Percentiles rank a stretch among this genome's conserved stretches.
These are phyloP conservation scores for Agrilus planipennis DNA, from an alignment of 1,140 invertebrate species.

Conservation along the genomic window DNA sequence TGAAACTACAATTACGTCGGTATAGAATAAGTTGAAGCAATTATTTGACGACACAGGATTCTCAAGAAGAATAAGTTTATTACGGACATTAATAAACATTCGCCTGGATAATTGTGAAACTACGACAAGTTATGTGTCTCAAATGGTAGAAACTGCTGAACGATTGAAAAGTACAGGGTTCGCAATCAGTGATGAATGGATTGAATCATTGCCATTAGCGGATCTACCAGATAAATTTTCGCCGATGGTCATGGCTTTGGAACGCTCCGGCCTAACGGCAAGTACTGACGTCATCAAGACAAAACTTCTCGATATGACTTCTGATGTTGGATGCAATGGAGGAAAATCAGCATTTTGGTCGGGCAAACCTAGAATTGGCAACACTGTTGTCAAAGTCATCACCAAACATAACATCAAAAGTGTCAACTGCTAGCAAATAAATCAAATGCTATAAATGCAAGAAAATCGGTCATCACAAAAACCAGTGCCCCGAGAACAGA, in stretches of 20 bases:
- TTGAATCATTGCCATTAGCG: slow-evolving; percentile 26
- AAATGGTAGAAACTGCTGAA: slow-evolving; percentile 15
- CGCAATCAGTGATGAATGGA: slow-evolving; percentile 27
- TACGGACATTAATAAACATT: slow-evolving; percentile 19
- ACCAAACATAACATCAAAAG: too few relatives aligned
- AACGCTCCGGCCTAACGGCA: slow-evolving; percentile 14
- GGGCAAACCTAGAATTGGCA: too few relatives aligned
- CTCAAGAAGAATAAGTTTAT: slow-evolving; percentile 19
- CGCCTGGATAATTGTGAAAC: slow-evolving; percentile 18
- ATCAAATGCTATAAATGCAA: too few relatives aligned
- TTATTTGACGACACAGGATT: slow-evolving; percentile 22
- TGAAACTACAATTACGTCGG: slow-evolving; percentile 14
- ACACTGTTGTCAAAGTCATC: too few relatives aligned
- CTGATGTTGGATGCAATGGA: too few relatives aligned
- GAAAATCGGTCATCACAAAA: too few relatives aligned
- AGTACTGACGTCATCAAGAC: slow-evolving; percentile 14
- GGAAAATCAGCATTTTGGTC: too few relatives aligned
- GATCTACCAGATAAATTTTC: slow-evolving; percentile 26
- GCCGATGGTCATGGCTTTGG: slow-evolving; percentile 32
- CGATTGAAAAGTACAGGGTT: slow-evolving; percentile 19
- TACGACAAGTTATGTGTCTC: too few relatives aligned
- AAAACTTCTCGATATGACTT: slow-evolving; percentile 15
- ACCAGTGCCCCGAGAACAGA: too few relatives aligned
- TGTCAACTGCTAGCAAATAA: too few relatives aligned
- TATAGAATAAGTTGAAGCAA: slow-evolving; percentile 25